These are phyloP conservation scores for Theocolax elegans DNA, from an alignment of 1,140 invertebrate genomes.

Conservation along the genomic window DNA sequence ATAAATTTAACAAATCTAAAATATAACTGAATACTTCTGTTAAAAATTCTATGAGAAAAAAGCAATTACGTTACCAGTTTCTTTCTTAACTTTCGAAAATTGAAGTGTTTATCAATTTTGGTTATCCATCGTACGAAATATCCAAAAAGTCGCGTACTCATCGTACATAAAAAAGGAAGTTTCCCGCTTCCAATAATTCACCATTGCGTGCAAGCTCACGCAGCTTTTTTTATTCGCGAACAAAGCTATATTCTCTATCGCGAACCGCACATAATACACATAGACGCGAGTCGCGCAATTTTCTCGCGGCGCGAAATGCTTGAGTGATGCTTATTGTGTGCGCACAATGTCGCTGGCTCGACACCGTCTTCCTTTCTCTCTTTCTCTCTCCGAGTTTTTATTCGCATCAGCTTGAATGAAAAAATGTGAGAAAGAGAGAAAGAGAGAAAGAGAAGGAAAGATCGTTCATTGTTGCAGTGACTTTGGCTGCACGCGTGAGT, in stretches of 20 bases:
- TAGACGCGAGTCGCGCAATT: conserved; percentile 14
- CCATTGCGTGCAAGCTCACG: conserved; percentile 9
- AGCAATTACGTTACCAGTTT: no score
- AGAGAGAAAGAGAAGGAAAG: neutral
- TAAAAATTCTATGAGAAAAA: no score
- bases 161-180: neutral
- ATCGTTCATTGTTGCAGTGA: neutral
- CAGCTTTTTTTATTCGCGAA: conserved; percentile 24
- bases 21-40: no score
- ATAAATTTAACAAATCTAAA: no score
- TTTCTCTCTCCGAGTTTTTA: neutral
- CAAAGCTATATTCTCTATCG: neutral
- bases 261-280: neutral
- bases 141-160: conserved; percentile 29
- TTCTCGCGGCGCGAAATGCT: conserved; percentile 37
- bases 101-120: conserved; percentile 17
- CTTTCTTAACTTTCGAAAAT: no score
- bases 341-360: conserved; percentile 15
- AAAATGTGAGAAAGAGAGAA: neutral
- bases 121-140: conserved; percentile 38
- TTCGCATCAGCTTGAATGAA: neutral
- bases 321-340: conserved; percentile 38
- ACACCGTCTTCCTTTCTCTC: neutral
- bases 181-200: neutral
- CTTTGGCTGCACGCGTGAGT: neutral